Percentiles rank a stretch among this genome's conserved stretches.
These are phyloP conservation scores for Ophthalmolycus amberensis DNA, from an alignment of 2,113 vertebrate genomes.

Conservation along the genomic window DNA sequence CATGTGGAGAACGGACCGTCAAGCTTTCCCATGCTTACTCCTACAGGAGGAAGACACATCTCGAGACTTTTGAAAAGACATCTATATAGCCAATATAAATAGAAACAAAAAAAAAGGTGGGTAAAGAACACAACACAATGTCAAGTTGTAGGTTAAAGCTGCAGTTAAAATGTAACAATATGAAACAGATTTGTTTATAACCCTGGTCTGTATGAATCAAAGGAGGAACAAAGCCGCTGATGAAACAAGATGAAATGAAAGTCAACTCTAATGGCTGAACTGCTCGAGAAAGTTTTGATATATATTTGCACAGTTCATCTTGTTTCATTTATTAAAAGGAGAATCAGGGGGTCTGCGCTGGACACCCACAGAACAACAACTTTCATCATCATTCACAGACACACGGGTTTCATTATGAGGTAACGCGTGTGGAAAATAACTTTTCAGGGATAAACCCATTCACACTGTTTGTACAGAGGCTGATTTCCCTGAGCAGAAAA, in stretches of 20 bases:
- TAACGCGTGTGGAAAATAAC: slow-evolving; percentile 25
- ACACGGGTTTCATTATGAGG: slow-evolving; percentile 22
- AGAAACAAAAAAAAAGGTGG: background rate
- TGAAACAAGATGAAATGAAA: slow-evolving; percentile 21
- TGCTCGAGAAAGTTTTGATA: background rate
- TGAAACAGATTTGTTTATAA: background rate
- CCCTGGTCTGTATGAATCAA: background rate
- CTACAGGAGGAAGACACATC: background rate
- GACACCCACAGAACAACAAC: slow-evolving; percentile 5
- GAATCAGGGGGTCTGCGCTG: background rate
- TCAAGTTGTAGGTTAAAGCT: background rate
- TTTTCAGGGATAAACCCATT: slow-evolving; percentile 26
- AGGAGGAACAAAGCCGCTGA: background rate
- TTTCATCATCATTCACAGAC: background rate
- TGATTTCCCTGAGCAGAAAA: slow-evolving; percentile 40
- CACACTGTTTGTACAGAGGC: slow-evolving; percentile 19
- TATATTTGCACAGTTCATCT: background rate
- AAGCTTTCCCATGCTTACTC: too few species aligned
- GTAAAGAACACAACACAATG: background rate
- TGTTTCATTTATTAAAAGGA: background rate
- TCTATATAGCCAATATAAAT: background rate
- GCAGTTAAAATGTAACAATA: background rate
- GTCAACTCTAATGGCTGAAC: slow-evolving; percentile 1
- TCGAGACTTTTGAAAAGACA: background rate
- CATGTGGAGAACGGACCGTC: too few species aligned